Evolutionary conservation across 2,113 vertebrate genomes (phyloP), one percentile per base, ranked within the genome.

Genomic region (Hypocryptadius cinnamomeus): DNA sequence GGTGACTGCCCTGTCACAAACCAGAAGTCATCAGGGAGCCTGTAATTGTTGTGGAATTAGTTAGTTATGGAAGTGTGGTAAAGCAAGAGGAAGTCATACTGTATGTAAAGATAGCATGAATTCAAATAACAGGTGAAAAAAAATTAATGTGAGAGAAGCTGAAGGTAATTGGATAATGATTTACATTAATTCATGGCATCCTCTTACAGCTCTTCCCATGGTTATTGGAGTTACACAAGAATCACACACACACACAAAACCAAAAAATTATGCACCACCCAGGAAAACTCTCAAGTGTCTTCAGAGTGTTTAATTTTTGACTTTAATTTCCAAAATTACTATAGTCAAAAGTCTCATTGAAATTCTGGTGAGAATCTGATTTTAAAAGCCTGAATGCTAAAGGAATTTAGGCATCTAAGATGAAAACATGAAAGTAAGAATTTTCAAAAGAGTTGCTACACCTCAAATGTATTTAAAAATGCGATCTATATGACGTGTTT

Each of bases 71-170:
- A 48, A 53, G n/a, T 13, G 19, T 19, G 11, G 15, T 45, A 64
- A 90, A 79, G 35, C 11, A 74, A 57, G 25, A 85, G 22, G 33
- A 74, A 47, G 13, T 42, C 24, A 42, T n/a, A 18, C 5, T 33
- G 11, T 8, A 14, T 63, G 21, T 35, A 70, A 71, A 71, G 23
- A 24, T 19, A 54, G 39, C 42, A 59, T 53, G 64, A 94, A 63
- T 78, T 53, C 15, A 63, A 84, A 56, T 3, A 23, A 20, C 3
- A 40, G 14, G 16, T 56, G 12, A 53, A 92, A 82, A 85, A 60
- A 80, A 48, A 5, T 4, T 23, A 57, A 13, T 0, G 0, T 27
- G 15, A 66, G 24, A 64, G 28, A 51, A 74, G 17, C 28, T 68
- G 16, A 60, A 23, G 5, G 21, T 22, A 54, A 10, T 6, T 33